Conservation (phyloP, 2,888 invertebrate genomes). For the Sussaba pulchella region DNA sequence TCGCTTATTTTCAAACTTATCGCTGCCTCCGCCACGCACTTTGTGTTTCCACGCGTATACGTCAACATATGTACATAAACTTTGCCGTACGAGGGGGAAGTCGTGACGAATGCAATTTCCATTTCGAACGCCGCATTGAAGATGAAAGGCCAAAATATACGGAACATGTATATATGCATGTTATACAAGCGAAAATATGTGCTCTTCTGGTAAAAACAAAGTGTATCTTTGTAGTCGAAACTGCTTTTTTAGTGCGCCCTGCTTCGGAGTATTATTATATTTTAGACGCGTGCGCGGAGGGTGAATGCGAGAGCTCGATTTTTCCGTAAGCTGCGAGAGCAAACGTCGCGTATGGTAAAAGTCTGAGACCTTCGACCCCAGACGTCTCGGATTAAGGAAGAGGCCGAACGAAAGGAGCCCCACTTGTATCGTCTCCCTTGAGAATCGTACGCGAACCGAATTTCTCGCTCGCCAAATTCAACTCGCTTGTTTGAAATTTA, state of each 20-base stretch:
- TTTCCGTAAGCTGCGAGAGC: slow-evolving; percentile 14
- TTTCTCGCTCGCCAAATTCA: slow-evolving; percentile 51
- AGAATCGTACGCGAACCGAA: slow-evolving; percentile 21
- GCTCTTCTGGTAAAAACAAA: slow-evolving; percentile 41
- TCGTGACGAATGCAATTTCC: slow-evolving; percentile 64
- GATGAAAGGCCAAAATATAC: slow-evolving; percentile 57
- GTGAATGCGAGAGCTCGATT: slow-evolving; percentile 23
- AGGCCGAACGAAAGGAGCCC: slow-evolving; percentile 15
- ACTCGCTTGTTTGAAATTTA: slow-evolving; percentile 52
- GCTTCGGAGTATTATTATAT: slow-evolving; percentile 39
- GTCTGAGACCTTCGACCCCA: slow-evolving; percentile 23
- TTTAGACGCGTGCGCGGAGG: slow-evolving; percentile 21
- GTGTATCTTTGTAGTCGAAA: slow-evolving; percentile 15
- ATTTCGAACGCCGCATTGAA: slow-evolving; percentile 42
- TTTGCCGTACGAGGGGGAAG: not conserved
- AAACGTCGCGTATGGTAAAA: slow-evolving; percentile 7
- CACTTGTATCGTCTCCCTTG: slow-evolving; percentile 40
- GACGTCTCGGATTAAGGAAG: slow-evolving; percentile 12
- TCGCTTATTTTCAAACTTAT: slow-evolving; percentile 44
- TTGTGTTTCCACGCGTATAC: slow-evolving; percentile 12
- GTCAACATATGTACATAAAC: slow-evolving; percentile 46
- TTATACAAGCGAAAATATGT: no score
- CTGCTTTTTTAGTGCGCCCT: not conserved
- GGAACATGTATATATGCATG: slow-evolving; percentile 15
- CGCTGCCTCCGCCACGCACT: not conserved